Evolutionary conservation across 2,888 invertebrate genomes (phyloP).

Genomic region (Yponomeuta cagnagella): DNA sequence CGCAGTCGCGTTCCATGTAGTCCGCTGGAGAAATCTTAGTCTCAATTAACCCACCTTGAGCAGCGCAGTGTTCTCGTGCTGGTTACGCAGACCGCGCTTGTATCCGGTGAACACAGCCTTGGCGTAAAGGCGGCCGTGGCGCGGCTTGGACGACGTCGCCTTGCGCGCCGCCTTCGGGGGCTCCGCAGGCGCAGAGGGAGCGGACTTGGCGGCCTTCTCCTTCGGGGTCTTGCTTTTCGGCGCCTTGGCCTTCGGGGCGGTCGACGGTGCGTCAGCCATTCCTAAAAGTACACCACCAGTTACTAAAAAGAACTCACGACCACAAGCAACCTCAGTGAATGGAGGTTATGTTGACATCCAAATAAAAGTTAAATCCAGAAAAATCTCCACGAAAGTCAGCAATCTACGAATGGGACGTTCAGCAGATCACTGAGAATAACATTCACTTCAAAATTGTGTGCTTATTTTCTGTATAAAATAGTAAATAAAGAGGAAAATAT

Average conservation of each 20-base stretch:
- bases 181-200: constrained; percentile 73
- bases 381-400: constrained; percentile 36
- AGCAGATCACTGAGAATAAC: constrained; percentile 19
- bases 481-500: constrained; percentile 26
- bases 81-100: constrained; percentile 97
- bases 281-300: constrained; percentile 50
- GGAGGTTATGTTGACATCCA: constrained; percentile 69
- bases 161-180: constrained; percentile 69
- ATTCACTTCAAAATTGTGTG: constrained; percentile 20
- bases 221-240: constrained; percentile 76
- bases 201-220: constrained; percentile 72
- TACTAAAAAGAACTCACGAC: constrained; percentile 17
- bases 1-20: neutral
- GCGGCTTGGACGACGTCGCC: constrained; percentile 65
- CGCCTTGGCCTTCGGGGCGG: constrained; percentile 71
- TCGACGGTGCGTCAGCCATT: constrained; percentile 79
- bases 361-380: constrained; percentile 42
- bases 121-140: constrained; percentile 94
- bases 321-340: constrained; percentile 23
- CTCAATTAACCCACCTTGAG: constrained; percentile 77
- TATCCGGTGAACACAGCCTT: constrained; percentile 97
- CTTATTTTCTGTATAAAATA: constrained; percentile 34
- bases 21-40: neutral
- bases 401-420: constrained; percentile 36
- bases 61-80: constrained; percentile 97